Evolutionary conservation across 2,888 invertebrate genomes (phyloP), one percentile per base, ranked within the genome.

Genomic region (Acanthacorydalis orientalis): DNA sequence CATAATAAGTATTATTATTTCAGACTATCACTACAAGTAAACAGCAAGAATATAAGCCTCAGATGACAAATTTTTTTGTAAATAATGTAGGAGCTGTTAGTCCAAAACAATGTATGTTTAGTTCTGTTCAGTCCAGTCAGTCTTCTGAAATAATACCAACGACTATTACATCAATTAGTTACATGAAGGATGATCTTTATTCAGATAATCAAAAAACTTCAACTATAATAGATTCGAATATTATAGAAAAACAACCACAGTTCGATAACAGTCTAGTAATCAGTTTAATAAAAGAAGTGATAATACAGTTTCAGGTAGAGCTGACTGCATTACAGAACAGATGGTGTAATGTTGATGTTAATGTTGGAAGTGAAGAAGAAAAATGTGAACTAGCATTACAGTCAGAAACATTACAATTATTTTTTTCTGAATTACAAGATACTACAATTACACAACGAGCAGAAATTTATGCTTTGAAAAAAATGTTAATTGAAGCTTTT

Each of bases 281-380:
- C 43, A 70, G 73, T 52, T 75, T 80, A 67, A 72, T 81, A 1
- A 60, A 71, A 14, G 75, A 78, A 50, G 80, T 82, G 64, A 75
- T 80, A 2, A 68, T 72, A 35, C 69, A 72, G 33, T 80, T 86
- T 56, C 77, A 80, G 56, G 64, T 67, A 52, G 83, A 85, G 56
- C 56, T 85, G 16, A 72, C 72, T 51, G 74, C 74, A 50, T 67
- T 83, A 52, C 68, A 74, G 52, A 62, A 68, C 11, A 73, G 74
- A 49, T 73, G 75, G 0, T 63, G 63, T 15, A 65, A 68, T 16
- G 60, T 76, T 2, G 70, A 75, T 50, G 62, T 68, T 3, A 68
- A 72, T 59, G 70, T 78, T 52, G 78, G 77, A 2, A 68, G 68
- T 1, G 72, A 75, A 6, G 68, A 71, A 9, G 77, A 80, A 52